Percentiles rank a stretch among this genome's conserved stretches.
Evolutionary conservation across 2,797 vertebrate genomes (phyloP).

Genomic region (Botia kubotai): DNA sequence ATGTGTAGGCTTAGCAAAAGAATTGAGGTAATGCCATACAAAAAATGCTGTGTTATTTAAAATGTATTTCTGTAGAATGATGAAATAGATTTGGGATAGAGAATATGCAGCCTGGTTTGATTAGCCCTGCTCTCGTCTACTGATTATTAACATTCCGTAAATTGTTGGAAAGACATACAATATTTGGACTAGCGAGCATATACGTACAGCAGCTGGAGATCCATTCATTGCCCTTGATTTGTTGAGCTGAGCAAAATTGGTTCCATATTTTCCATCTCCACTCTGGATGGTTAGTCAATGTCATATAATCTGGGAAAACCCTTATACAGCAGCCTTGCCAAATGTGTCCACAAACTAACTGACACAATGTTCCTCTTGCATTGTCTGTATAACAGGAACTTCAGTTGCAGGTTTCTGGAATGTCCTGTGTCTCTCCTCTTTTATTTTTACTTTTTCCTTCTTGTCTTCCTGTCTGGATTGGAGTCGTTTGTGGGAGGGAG

Average conservation of each 20-base stretch:
- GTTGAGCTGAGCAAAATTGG: conserved; percentile 18
- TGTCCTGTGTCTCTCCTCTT: conserved; percentile 35
- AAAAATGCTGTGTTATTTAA: neutral
- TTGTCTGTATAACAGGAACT: conserved; percentile 30
- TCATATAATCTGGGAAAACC: conserved; percentile 27
- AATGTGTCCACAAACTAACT: conserved; percentile 25
- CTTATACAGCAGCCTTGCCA: conserved; percentile 8
- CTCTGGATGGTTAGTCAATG: neutral
- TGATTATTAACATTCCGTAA: conserved; percentile 10
- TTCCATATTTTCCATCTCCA: conserved; percentile 32
- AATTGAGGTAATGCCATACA: conserved; percentile 1
- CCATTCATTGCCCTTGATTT: conserved; percentile 22
- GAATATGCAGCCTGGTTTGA: neutral
- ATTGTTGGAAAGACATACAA: conserved; percentile 4
- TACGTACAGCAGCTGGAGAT: conserved; percentile 25
- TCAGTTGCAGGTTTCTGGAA: conserved; percentile 50
- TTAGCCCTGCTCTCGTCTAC: neutral
- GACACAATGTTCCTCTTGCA: conserved; percentile 15
- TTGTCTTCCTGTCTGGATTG: conserved; percentile 17
- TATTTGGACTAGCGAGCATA: neutral
- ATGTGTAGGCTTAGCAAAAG: conserved; percentile 11
- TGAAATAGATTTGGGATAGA: neutral
- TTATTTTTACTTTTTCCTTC: conserved; percentile 30
- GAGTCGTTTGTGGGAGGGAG: conserved; percentile 31
- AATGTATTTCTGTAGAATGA: neutral